Base-by-base conservation (phyloP, 1,140 invertebrate species). In the Drosophila lini region DNA sequence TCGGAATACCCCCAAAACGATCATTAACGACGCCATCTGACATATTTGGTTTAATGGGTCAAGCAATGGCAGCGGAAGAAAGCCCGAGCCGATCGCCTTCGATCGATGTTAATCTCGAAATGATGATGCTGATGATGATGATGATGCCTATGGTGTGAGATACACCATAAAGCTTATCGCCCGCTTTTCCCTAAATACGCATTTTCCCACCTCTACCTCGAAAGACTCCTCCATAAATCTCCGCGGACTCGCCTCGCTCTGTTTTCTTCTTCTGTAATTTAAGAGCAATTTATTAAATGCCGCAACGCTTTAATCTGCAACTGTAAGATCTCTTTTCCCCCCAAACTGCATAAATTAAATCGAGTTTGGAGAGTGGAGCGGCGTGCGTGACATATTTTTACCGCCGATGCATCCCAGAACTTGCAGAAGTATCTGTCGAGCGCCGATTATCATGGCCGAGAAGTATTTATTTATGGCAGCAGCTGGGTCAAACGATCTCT, bases 331-430 rank as follows among this genome's bases (percentile, higher is more conserved):
- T 68, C 55, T 25, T n/a, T 22, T 36, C 31, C 50, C 60, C 67
- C 60, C 59, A 81, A 81, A 81, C 84, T 89, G 80, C 77, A 89
- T 88, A 89, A 88, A 88, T 88, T 89, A 89, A 89, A 89, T 82
- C 58, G 55, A 74, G 58, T 68, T 61, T 45, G 9, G 34, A 47
- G 36, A 13, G 50, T n/a, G 53, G 40, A 67, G 42, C 42, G 44
- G 55, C 22, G 53, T 80, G 80, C 70, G 77, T 75, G 69, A 81
- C 74, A 88, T 78, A 78, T 74, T 73, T 48, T 74, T 74, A 62
- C 13, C 9, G 25, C 50, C 53, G 58, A 61, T 63, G 74, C 69
- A 76, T 31, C 40, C 59, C 19, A 45, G 44, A 74, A 59, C 60
- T 40, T 58, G 59, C 36, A 28, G 36, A 74, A 64, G 28, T 40